Percentiles rank a stretch among this genome's conserved stretches.
These are phyloP conservation scores for Drosophila funebris DNA, from an alignment of 1,140 invertebrate genomes.

Conservation along the genomic window DNA sequence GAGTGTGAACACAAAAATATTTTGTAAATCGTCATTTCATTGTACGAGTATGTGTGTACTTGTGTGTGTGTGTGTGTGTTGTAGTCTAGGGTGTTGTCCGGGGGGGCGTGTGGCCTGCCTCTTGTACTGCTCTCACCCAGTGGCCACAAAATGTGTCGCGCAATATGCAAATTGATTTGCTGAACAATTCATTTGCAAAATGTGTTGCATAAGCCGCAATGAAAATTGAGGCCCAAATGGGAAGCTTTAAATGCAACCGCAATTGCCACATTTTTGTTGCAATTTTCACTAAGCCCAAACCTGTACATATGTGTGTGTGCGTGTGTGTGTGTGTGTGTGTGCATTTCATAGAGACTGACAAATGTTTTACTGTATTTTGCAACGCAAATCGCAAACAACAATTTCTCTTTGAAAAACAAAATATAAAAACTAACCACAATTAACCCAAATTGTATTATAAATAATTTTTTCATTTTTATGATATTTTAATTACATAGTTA, in stretches of 20 bases:
- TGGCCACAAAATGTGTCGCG: conserved; percentile 68
- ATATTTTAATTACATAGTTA: not conserved
- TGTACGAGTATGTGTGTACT: conserved; percentile 3
- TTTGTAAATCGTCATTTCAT: conserved; percentile 66
- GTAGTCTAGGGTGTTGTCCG: not conserved
- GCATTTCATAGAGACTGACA: not conserved
- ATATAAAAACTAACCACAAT: not conserved
- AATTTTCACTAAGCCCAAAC: conserved; percentile 11
- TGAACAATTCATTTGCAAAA: conserved; percentile 76
- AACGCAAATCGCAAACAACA: conserved; percentile 4
- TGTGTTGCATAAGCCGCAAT: conserved; percentile 72
- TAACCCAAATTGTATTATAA: not conserved
- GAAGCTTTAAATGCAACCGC: conserved; percentile 23
- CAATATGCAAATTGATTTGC: conserved; percentile 80
- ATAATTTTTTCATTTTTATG: not conserved
- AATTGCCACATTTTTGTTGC: conserved; percentile 29
- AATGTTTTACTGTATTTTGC: not conserved
- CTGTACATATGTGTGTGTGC: not conserved
- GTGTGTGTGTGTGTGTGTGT: not conserved
- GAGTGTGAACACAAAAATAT: conserved; percentile 82
- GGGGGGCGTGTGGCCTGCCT: not conserved
- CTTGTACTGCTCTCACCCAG: conserved; percentile 2
- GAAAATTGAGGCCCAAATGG: conserved; percentile 41
- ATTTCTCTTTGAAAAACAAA: not conserved
- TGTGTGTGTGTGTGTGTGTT: conserved; percentile 9